Conservation (phyloP, 2,888 invertebrate species). For the Thymelicus lineola region DNA sequence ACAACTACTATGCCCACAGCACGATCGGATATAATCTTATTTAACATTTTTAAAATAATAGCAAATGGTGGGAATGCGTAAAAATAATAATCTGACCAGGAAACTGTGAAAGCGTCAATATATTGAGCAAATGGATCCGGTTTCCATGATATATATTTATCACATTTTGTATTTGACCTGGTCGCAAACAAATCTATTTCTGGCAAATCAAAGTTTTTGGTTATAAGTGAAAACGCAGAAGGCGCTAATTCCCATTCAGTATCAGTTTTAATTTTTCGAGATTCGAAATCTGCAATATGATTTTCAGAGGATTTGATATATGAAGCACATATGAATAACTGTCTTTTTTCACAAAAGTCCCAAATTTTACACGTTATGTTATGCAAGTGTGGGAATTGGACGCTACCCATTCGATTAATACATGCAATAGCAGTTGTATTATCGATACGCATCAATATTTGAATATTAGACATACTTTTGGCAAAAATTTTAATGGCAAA, state of each 20-base stretch:
- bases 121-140: background rate
- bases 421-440: background rate
- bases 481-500: background rate
- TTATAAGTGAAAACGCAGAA: no score
- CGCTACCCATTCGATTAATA: background rate
- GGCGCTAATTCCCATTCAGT: background rate
- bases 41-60: background rate
- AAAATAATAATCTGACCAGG: background rate
- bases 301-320: background rate
- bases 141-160: background rate
- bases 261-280: background rate
- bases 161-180: background rate
- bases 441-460: background rate
- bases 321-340: background rate
- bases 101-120: background rate
- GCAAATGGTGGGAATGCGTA: background rate
- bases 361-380: background rate
- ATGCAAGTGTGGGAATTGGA: background rate
- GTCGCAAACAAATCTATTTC: background rate
- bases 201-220: no score
- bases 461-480: background rate
- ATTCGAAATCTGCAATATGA: background rate
- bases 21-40: background rate
- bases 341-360: background rate
- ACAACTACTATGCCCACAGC: background rate